phyloP scores from a whole-genome alignment of 2,797 vertebrate genomes.

The Telmatherina bonti region DNA sequence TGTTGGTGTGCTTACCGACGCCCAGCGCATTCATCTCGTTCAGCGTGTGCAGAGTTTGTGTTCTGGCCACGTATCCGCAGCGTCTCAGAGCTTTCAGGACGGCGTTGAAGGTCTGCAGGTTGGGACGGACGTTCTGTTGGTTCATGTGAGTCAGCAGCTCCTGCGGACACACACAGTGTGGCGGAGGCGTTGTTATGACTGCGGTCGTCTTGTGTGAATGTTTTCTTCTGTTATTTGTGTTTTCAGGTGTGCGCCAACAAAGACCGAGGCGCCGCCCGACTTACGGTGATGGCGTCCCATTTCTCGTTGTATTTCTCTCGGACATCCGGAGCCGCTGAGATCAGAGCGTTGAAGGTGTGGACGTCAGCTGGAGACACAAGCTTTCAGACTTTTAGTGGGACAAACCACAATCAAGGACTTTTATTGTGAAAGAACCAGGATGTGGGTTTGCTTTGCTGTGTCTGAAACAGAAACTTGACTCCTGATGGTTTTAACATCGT shows the following conservation, averaged over 20 bases:
- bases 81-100: conserved; percentile 84
- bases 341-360: conserved; percentile 90
- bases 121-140: conserved; percentile 89
- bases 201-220: too few species aligned
- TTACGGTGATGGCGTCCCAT: conserved; percentile 87
- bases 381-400: neutral
- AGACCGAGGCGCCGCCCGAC: too few species aligned
- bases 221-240: too few species aligned
- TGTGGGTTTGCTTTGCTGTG: too few species aligned
- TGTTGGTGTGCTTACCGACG: conserved; percentile 82
- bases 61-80: conserved; percentile 78
- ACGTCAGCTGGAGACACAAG: conserved; percentile 86
- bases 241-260: too few species aligned
- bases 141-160: conserved; percentile 91
- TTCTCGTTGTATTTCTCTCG: conserved; percentile 79
- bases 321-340: conserved; percentile 77
- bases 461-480: too few species aligned
- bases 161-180: conserved; percentile 73
- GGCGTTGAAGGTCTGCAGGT: conserved; percentile 90
- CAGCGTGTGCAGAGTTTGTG: conserved; percentile 73
- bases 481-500: too few species aligned
- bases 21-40: conserved; percentile 92
- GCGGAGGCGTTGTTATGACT: too few species aligned
- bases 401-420: too few species aligned
- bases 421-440: too few species aligned